phyloP scores from a whole-genome alignment of 2,113 vertebrate species.

The Corydoras maculifer region DNA sequence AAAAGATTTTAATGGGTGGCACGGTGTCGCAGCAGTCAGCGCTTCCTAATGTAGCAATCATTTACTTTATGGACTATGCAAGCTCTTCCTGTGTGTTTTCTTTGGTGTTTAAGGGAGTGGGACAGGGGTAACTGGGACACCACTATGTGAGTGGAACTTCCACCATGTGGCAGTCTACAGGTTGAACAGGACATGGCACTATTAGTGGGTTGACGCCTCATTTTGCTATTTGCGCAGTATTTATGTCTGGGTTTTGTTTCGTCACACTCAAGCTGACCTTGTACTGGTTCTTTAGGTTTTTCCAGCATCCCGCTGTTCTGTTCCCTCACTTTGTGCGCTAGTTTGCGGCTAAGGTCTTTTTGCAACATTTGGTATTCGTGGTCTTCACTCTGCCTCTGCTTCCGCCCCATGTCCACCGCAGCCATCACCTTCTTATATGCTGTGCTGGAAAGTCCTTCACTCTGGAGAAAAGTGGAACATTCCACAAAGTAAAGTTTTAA shows the following conservation, averaged over 20 bases:
- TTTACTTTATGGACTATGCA: too few relatives aligned
- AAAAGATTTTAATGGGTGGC: too few relatives aligned
- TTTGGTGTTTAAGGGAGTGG: too few relatives aligned
- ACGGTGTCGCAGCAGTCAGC: too few relatives aligned
- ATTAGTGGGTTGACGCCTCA: too few relatives aligned
- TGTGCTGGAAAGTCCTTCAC: slow-evolving; percentile 45
- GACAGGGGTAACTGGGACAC: too few relatives aligned
- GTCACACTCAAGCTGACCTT: slow-evolving; percentile 44
- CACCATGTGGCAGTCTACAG: too few relatives aligned
- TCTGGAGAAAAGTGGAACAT: slow-evolving; percentile 41
- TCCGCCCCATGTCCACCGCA: slow-evolving; percentile 40
- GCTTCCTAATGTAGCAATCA: too few relatives aligned
- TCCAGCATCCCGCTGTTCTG: slow-evolving; percentile 24
- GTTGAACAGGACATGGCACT: too few relatives aligned
- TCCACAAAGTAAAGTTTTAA: not conserved
- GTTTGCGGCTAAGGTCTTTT: slow-evolving; percentile 36
- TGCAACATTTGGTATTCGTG: slow-evolving; percentile 50
- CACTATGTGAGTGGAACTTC: too few relatives aligned
- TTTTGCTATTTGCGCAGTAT: too few relatives aligned
- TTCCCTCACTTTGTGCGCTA: slow-evolving; percentile 46
- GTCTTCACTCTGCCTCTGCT: slow-evolving; percentile 33
- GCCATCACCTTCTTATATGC: slow-evolving; percentile 41
- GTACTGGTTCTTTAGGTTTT: slow-evolving; percentile 41
- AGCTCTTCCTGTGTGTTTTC: too few relatives aligned
- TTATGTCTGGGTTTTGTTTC: not conserved